These are phyloP conservation scores for Valencia hispanica DNA, from an alignment of 2,797 vertebrate species.

Conservation along the genomic window DNA sequence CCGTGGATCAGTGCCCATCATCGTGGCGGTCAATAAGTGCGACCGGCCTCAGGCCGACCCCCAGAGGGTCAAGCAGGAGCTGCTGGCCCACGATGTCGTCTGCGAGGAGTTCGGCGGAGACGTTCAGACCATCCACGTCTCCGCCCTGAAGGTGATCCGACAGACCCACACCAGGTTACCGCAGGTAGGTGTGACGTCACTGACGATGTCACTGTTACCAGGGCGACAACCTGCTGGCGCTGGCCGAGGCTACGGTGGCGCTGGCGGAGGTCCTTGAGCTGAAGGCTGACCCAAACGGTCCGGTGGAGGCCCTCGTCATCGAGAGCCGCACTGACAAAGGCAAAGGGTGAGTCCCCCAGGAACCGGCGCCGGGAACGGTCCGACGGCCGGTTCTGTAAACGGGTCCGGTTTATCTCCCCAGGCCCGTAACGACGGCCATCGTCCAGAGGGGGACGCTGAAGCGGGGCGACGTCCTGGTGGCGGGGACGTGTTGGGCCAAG, in stretches of 20 bases:
- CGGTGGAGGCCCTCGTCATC: slow-evolving; percentile 87
- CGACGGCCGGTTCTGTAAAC: background rate
- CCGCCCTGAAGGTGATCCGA: slow-evolving; percentile 87
- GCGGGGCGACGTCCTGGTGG: slow-evolving; percentile 89
- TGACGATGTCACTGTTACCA: background rate
- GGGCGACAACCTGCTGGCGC: slow-evolving; percentile 89
- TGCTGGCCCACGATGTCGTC: slow-evolving; percentile 87
- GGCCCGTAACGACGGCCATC: slow-evolving; percentile 89
- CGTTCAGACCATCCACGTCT: slow-evolving; percentile 90
- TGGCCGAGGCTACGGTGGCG: slow-evolving; percentile 89
- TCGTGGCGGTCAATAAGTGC: slow-evolving; percentile 96
- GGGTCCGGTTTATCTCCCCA: slow-evolving; percentile 50
- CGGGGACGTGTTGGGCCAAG: slow-evolving; percentile 91
- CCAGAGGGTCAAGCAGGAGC: slow-evolving; percentile 86
- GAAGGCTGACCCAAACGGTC: slow-evolving; percentile 85
- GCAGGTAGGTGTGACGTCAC: background rate
- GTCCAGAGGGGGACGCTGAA: slow-evolving; percentile 89
- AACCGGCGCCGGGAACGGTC: background rate
- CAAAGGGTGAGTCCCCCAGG: slow-evolving; percentile 82
- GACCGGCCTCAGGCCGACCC: slow-evolving; percentile 90
- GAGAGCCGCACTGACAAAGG: slow-evolving; percentile 92
- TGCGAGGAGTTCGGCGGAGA: slow-evolving; percentile 96
- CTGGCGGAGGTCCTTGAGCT: slow-evolving; percentile 93
- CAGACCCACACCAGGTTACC: background rate
- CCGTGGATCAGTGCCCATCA: slow-evolving; percentile 75